A percentile compares a stretch with the other conserved stretches of the same genome.
Conservation (phyloP, 2,113 vertebrate species). For the Monopterus albus region DNA sequence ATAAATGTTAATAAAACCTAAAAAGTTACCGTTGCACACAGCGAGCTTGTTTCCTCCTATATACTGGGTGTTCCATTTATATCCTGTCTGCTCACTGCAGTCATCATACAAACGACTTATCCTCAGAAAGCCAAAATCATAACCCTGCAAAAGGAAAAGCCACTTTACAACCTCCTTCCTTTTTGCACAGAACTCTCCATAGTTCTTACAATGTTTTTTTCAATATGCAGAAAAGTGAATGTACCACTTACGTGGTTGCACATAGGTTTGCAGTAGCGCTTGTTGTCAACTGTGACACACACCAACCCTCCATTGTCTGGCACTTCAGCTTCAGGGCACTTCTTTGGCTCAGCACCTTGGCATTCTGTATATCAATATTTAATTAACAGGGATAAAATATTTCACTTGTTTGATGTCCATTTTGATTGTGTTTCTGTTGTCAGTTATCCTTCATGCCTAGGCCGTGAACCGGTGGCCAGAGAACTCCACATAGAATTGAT, state of each 20-base stretch:
- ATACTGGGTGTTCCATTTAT: constrained; percentile 75
- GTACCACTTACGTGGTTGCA: constrained; percentile 78
- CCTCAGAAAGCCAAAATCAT: constrained; percentile 82
- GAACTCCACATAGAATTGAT: too few species aligned
- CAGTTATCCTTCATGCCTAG: not conserved
- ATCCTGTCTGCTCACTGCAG: constrained; percentile 60
- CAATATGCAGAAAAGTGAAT: not conserved
- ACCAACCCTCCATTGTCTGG: constrained; percentile 77
- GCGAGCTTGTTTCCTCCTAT: constrained; percentile 75
- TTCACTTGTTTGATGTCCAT: not conserved
- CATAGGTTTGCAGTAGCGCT: constrained; percentile 85
- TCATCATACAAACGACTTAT: constrained; percentile 76
- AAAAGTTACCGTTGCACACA: constrained; percentile 76
- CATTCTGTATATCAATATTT: constrained; percentile 61
- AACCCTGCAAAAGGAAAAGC: constrained; percentile 73
- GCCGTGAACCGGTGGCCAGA: too few species aligned
- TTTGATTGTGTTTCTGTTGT: too few species aligned
- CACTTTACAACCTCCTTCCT: not conserved
- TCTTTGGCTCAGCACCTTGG: not conserved
- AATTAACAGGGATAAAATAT: not conserved
- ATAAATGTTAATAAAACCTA: not conserved
- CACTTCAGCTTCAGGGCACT: constrained; percentile 56
- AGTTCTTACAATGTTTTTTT: not conserved
- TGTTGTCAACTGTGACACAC: constrained; percentile 62
- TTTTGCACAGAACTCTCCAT: not conserved